These are phyloP conservation scores for Heteractis magnifica DNA, from an alignment of 92 coral and sea anemone species.

Conservation along the genomic window DNA sequence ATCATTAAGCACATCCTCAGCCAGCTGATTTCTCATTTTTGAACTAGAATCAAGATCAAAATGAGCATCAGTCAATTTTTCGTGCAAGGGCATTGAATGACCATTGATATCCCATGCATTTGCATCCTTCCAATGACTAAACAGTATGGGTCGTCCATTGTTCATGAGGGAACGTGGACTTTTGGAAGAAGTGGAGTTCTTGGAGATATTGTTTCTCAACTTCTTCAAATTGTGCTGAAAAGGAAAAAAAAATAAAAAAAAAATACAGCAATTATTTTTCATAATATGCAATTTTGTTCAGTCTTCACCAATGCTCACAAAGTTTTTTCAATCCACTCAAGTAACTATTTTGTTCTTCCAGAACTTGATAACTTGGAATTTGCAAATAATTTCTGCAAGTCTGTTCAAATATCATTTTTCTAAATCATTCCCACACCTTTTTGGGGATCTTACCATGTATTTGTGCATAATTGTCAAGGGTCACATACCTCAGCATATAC, in stretches of 20 bases:
- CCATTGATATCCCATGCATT: conserved; percentile 32
- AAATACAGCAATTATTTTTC: not conserved
- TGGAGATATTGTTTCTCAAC: conserved; percentile 39
- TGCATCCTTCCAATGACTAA: conserved; percentile 44
- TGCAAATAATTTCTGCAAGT: no score
- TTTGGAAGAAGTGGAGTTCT: conserved; percentile 17
- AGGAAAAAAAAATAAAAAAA: not conserved
- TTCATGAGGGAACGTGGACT: conserved; percentile 19
- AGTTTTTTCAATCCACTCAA: no score
- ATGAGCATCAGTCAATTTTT: conserved; percentile 36
- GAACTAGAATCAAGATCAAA: conserved; percentile 36
- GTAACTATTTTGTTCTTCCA: no score
- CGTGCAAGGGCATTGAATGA: conserved; percentile 17
- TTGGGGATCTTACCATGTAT: no score
- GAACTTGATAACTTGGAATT: no score
- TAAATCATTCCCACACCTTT: no score
- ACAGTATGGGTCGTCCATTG: conserved; percentile 29
- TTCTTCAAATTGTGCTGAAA: conserved; percentile 50
- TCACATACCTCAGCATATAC: no score
- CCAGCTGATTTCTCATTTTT: conserved; percentile 39
- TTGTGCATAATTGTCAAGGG: no score
- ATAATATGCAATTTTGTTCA: not conserved
- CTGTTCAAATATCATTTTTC: no score
- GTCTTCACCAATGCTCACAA: no score
- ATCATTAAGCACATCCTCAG: conserved; percentile 27